Evolutionary conservation across 2,797 vertebrate genomes (phyloP).

Genomic region (Benthosema pterotum): DNA sequence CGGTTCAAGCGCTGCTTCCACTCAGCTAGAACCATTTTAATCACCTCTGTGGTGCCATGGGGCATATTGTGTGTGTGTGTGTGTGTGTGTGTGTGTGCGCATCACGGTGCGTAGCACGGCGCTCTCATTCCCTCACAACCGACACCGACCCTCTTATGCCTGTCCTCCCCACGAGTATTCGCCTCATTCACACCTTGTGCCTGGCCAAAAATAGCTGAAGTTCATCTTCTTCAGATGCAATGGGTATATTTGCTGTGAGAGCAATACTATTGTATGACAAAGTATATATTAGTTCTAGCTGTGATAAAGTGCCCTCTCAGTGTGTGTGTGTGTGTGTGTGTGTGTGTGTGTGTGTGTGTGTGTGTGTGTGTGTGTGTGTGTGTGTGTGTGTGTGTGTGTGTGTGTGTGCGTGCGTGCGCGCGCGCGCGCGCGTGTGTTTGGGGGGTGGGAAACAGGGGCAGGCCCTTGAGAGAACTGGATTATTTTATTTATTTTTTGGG

Average conservation of each 20-base stretch:
- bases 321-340: conserved; percentile 16
- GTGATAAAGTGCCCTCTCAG: not conserved
- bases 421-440: not conserved
- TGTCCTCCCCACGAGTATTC: too few species aligned
- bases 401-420: conserved; percentile 1
- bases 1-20: conserved; percentile 5
- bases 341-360: conserved; percentile 14
- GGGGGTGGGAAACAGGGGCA: too few species aligned
- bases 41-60: not conserved
- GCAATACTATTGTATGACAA: not conserved
- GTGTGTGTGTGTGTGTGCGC: too few species aligned
- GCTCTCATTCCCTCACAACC: too few species aligned
- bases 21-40: conserved; percentile 3
- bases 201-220: too few species aligned
- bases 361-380: conserved; percentile 7
- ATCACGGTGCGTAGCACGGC: too few species aligned
- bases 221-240: too few species aligned
- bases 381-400: conserved; percentile 12
- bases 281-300: not conserved
- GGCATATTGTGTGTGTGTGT: not conserved
- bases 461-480: too few species aligned
- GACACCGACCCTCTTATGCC: too few species aligned
- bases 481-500: too few species aligned
- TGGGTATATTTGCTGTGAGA: not conserved
- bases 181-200: too few species aligned